Evolutionary conservation across 2,888 invertebrate species (phyloP).

Genomic region (Agonopterix heracliana): DNA sequence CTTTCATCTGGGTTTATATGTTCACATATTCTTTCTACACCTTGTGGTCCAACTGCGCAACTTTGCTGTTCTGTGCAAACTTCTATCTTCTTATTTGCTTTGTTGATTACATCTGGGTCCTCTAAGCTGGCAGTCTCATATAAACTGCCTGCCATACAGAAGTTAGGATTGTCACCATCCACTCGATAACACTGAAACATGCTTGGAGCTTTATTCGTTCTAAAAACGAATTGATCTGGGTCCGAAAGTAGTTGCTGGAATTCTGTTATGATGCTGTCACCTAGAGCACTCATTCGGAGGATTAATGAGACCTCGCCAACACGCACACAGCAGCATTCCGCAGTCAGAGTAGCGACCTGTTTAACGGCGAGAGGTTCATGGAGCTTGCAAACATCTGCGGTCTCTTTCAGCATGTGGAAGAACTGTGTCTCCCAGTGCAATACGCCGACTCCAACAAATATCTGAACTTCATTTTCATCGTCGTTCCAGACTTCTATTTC

Average conservation of each 20-base stretch:
- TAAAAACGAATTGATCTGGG: conserved; percentile 58
- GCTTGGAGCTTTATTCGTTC: conserved; percentile 61
- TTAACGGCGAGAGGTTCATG: conserved; percentile 52
- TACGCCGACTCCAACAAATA: conserved; percentile 57
- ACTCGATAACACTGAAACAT: conserved; percentile 59
- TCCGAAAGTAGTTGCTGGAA: conserved; percentile 59
- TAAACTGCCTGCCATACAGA: conserved; percentile 58
- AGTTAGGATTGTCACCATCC: conserved; percentile 62
- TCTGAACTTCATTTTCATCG: conserved; percentile 47
- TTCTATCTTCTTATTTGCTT: conserved; percentile 48
- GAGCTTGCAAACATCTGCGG: conserved; percentile 42
- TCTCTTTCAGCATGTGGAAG: conserved; percentile 62
- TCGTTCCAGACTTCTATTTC: conserved; percentile 69
- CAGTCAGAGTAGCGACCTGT: conserved; percentile 35
- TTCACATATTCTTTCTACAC: conserved; percentile 29
- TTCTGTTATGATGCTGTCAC: conserved; percentile 62
- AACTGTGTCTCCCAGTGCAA: conserved; percentile 69
- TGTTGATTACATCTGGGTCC: conserved; percentile 47
- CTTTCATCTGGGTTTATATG: conserved; percentile 20
- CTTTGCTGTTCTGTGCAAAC: conserved; percentile 59
- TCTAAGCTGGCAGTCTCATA: conserved; percentile 64
- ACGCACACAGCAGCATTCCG: conserved; percentile 51
- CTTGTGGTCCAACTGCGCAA: conserved; percentile 33
- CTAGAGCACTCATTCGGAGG: conserved; percentile 67
- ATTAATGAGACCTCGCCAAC: conserved; percentile 64